Conservation (phyloP, 2,797 vertebrate species). For the Tamandua tetradactyla region DNA sequence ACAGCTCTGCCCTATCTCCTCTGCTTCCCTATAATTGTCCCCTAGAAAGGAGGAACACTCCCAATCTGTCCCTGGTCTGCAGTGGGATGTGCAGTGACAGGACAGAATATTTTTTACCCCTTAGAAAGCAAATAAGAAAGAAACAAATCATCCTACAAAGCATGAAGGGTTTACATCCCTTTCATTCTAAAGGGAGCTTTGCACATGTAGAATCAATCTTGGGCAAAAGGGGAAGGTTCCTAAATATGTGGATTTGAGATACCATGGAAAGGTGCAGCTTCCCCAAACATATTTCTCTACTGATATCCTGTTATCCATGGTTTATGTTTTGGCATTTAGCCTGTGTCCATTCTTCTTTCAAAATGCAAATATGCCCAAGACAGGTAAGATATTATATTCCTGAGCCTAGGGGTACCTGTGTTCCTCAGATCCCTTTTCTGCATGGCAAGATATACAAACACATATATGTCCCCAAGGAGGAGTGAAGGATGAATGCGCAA, state of each 20-base stretch:
- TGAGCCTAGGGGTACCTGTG: neutral
- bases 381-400: constrained; percentile 1
- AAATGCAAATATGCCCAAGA: neutral
- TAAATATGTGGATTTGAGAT: neutral
- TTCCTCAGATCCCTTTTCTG: neutral
- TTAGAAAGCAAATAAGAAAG: constrained; percentile 20
- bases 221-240: neutral
- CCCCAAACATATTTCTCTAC: neutral
- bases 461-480: neutral
- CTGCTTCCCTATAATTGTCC: neutral
- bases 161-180: neutral
- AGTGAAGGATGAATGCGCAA: neutral
- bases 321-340: neutral
- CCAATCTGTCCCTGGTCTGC: neutral
- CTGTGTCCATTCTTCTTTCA: neutral
- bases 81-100: neutral
- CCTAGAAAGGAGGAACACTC: neutral
- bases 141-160: neutral
- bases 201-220: neutral
- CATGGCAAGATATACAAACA: neutral
- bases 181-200: neutral
- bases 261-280: neutral
- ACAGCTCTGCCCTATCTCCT: neutral
- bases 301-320: neutral
- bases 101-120: neutral